phyloP scores from a whole-genome alignment of 2,797 vertebrate species.

The Lates japonicus region DNA sequence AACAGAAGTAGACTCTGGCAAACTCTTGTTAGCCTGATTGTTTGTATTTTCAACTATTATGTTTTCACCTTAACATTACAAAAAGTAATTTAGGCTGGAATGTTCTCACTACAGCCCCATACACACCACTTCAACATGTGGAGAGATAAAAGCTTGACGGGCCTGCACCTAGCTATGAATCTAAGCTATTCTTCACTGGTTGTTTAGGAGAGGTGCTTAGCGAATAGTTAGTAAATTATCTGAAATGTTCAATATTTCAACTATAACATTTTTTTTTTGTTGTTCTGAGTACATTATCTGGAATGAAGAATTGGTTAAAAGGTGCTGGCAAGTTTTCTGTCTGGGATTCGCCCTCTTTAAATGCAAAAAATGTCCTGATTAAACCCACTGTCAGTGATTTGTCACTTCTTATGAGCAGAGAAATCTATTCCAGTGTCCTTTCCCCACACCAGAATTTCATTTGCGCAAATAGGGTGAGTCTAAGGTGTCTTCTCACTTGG shows the following conservation, averaged over 20 bases:
- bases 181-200: too few species aligned
- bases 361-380: neutral
- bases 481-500: constrained; percentile 40
- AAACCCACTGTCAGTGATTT: constrained; percentile 10
- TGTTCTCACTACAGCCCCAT: too few species aligned
- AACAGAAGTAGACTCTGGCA: too few species aligned
- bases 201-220: too few species aligned
- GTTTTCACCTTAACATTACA: too few species aligned
- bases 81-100: too few species aligned
- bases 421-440: constrained; percentile 21
- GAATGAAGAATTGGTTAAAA: neutral
- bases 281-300: neutral
- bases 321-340: neutral
- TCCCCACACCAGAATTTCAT: constrained; percentile 24
- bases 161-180: too few species aligned
- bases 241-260: neutral
- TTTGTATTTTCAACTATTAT: too few species aligned
- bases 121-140: too few species aligned
- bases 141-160: neutral
- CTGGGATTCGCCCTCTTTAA: neutral
- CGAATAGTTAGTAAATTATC: too few species aligned
- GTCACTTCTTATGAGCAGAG: constrained; percentile 4
- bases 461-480: constrained; percentile 13
- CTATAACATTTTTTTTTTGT: neutral
- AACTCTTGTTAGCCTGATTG: too few species aligned